Percentiles rank a stretch among this genome's conserved stretches.
phyloP scores from a whole-genome alignment of 2,797 vertebrate genomes.

The Lepus townsendii region DNA sequence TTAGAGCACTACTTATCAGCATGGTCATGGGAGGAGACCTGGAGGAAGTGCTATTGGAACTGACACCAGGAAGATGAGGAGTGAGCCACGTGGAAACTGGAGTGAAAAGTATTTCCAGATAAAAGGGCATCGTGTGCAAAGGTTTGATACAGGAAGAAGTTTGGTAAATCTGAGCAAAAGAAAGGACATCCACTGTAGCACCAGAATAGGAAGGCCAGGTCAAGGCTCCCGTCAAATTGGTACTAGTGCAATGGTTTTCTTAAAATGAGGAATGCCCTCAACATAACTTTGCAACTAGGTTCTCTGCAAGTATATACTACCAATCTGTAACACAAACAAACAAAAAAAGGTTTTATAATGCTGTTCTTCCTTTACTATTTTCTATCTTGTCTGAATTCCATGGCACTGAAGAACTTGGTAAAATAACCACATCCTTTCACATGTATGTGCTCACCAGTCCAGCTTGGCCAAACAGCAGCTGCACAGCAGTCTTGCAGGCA shows the following conservation, averaged over 20 bases:
- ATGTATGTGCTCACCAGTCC: conserved; percentile 93
- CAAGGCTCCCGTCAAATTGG: not conserved
- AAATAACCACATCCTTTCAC: not conserved
- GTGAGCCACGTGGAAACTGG: not conserved
- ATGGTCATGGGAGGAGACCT: not conserved
- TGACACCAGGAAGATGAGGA: not conserved
- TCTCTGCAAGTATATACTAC: not conserved
- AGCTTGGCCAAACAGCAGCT: conserved; percentile 98
- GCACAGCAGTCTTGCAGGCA: conserved; percentile 98
- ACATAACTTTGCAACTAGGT: not conserved
- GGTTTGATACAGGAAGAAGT: not conserved
- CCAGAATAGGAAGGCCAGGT: not conserved
- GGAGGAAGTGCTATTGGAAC: not conserved
- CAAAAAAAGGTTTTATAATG: not conserved
- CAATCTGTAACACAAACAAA: not conserved
- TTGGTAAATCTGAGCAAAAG: not conserved
- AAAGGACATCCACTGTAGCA: not conserved
- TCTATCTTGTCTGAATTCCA: not conserved
- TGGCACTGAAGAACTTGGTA: not conserved
- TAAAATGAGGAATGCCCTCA: conserved; percentile 18
- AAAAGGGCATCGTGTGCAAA: not conserved
- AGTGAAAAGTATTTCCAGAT: not conserved
- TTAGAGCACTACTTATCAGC: not conserved
- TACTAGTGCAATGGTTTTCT: not conserved
- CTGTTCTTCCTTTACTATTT: not conserved